Conservation (phyloP, 2,888 invertebrate species). For the Philhelius pedissequus region DNA sequence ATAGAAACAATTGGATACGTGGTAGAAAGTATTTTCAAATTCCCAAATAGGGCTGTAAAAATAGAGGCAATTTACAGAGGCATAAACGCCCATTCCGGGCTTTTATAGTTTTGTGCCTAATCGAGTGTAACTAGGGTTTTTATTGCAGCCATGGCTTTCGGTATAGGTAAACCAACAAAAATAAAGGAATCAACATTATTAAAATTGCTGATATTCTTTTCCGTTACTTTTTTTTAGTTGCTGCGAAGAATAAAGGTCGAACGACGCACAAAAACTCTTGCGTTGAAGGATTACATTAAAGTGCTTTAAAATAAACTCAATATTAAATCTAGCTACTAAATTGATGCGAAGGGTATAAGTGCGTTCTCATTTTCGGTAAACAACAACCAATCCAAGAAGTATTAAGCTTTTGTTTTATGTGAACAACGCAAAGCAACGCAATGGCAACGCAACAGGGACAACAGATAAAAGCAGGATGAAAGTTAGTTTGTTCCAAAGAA, state of each 20-base stretch:
- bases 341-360: neutral
- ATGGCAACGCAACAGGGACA: no score
- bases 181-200: neutral
- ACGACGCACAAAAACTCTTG: neutral
- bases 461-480: no score
- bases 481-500: no score
- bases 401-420: no score
- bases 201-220: conserved; percentile 27
- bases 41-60: conserved; percentile 47
- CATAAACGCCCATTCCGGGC: conserved; percentile 59
- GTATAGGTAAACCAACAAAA: neutral
- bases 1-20: conserved; percentile 60
- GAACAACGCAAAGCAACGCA: no score
- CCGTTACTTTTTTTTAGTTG: neutral
- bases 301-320: neutral
- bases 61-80: conserved; percentile 61
- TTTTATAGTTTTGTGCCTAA: conserved; percentile 56
- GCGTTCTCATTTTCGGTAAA: neutral
- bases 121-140: conserved; percentile 28
- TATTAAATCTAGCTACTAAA: neutral
- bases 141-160: neutral
- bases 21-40: conserved; percentile 48
- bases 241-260: neutral
- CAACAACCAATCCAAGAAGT: no score
- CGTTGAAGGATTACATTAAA: neutral